These are phyloP conservation scores for Erithacus rubecula DNA, from an alignment of 2,797 vertebrate species.

Conservation along the genomic window DNA sequence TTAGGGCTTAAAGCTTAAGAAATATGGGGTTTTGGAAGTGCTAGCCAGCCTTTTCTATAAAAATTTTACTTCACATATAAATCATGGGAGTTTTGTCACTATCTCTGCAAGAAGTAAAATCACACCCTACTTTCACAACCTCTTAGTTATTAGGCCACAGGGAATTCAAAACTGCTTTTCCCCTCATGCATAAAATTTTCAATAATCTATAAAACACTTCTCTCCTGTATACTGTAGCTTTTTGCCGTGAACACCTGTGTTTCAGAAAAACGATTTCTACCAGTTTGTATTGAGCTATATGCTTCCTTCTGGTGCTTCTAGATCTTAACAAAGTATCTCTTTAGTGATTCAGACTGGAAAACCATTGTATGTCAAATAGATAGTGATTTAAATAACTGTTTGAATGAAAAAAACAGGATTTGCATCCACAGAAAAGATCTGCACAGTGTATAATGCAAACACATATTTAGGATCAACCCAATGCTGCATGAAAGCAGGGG, in stretches of 20 bases:
- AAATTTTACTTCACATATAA: background rate
- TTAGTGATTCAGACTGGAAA: background rate
- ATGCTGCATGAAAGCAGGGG: fast-evolving
- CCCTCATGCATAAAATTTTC: background rate
- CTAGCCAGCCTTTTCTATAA: background rate
- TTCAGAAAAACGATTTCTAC: background rate
- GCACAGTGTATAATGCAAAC: fast-evolving
- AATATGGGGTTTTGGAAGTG: background rate
- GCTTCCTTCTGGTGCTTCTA: background rate
- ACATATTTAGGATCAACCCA: background rate
- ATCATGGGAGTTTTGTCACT: background rate
- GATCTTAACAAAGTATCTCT: background rate
- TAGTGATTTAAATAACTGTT: background rate
- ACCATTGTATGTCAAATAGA: background rate
- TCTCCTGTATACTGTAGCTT: background rate
- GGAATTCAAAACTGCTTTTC: background rate
- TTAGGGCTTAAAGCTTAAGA: background rate
- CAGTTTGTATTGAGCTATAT: background rate
- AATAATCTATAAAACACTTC: background rate
- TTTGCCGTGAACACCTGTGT: background rate
- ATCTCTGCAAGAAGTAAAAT: background rate
- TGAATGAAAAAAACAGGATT: background rate
- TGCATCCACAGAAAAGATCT: background rate
- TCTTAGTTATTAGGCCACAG: background rate
- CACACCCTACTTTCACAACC: background rate